A percentile compares a stretch with the other conserved stretches of the same genome.
phyloP scores from a whole-genome alignment of 1,140 invertebrate genomes.

The Drosophila suzukii region DNA sequence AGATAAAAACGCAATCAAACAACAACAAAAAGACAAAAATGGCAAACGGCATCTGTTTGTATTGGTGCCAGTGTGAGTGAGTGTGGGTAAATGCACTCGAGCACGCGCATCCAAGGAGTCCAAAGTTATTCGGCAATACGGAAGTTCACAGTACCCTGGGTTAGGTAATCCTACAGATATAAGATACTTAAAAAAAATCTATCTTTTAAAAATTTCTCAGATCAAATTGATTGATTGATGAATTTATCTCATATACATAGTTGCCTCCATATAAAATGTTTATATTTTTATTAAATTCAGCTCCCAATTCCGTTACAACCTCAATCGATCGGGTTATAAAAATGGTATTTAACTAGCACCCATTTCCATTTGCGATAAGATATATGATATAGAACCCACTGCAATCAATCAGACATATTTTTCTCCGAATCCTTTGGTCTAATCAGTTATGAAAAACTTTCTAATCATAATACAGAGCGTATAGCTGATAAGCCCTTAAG shows the following conservation, averaged over 20 bases:
- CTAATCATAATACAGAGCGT: background rate
- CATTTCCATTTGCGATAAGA: conserved; percentile 3
- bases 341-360: background rate
- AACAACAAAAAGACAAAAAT: conserved; percentile 66
- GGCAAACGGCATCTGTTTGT: conserved; percentile 67
- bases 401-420: background rate
- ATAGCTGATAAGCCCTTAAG: background rate
- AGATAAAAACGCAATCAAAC: conserved; percentile 82
- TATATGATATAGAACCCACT: background rate
- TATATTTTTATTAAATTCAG: background rate
- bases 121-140: background rate
- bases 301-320: background rate
- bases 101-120: conserved; percentile 58
- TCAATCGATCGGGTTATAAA: background rate
- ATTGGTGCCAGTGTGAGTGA: conserved; percentile 38
- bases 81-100: conserved; percentile 73
- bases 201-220: too few relatives aligned
- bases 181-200: too few relatives aligned
- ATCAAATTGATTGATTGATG: background rate
- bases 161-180: background rate
- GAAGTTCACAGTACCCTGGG: conserved; percentile 18
- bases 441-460: conserved; percentile 2
- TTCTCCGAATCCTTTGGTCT: conserved; percentile 2
- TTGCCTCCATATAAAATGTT: background rate
- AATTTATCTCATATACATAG: background rate